Evolutionary conservation across 1,140 invertebrate species (phyloP).

Genomic region (Pseudomyrmex cubaensis): DNA sequence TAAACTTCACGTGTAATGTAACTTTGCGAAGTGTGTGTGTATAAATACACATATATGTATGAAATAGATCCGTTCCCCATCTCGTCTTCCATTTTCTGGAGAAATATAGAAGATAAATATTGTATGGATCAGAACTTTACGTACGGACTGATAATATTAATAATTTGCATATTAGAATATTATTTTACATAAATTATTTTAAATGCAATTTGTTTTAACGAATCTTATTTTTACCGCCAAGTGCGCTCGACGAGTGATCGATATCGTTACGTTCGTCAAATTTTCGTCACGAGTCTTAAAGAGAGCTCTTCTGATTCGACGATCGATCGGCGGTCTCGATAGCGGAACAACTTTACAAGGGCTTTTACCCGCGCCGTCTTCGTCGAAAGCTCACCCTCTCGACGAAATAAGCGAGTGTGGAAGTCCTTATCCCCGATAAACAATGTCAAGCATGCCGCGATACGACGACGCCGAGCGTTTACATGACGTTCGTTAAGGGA

Average conservation of each 20-base stretch:
- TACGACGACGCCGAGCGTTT: constrained; percentile 56
- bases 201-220: background rate
- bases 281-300: constrained; percentile 3
- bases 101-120: no score
- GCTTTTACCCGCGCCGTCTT: constrained; percentile 49
- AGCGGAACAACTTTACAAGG: constrained; percentile 29
- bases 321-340: constrained; percentile 33
- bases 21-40: background rate
- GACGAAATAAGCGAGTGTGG: constrained; percentile 27
- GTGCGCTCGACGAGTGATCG: background rate
- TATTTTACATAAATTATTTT: background rate
- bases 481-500: constrained; percentile 68
- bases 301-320: constrained; percentile 20
- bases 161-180: no score
- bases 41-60: no score
- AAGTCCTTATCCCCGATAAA: constrained; percentile 64
- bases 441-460: constrained; percentile 70
- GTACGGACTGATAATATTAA: no score
- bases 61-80: no score
- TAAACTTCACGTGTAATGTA: background rate
- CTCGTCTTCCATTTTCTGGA: background rate
- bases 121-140: no score
- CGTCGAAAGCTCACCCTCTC: constrained; percentile 35
- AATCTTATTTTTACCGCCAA: background rate
- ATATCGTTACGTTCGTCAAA: constrained; percentile 17